These are phyloP conservation scores for Dastarcus helophoroides DNA, from an alignment of 2,888 invertebrate genomes.

Conservation along the genomic window DNA sequence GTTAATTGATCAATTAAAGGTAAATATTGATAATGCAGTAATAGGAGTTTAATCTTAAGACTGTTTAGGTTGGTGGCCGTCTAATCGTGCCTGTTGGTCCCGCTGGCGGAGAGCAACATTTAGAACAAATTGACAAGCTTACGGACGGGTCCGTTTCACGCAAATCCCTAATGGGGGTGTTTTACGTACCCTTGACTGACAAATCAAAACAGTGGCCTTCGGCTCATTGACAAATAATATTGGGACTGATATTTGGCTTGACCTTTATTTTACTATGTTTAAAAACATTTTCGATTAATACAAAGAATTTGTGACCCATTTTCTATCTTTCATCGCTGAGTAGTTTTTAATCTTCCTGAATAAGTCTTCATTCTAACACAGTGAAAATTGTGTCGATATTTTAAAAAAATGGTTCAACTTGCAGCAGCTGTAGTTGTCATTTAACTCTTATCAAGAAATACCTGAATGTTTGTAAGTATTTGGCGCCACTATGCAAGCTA, in stretches of 20 bases:
- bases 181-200: conserved; percentile 94
- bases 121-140: conserved; percentile 84
- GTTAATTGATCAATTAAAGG: conserved; percentile 76
- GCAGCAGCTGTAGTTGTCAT: too few species aligned
- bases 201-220: conserved; percentile 57
- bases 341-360: too few species aligned
- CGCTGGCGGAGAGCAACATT: conserved; percentile 72
- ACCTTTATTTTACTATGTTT: not conserved
- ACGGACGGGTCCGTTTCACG: conserved; percentile 63
- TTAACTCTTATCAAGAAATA: too few species aligned
- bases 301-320: too few species aligned
- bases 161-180: conserved; percentile 83
- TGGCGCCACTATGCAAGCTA: too few species aligned
- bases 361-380: too few species aligned
- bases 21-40: conserved; percentile 12
- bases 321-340: too few species aligned
- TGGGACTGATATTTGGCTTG: conserved; percentile 9
- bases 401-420: too few species aligned
- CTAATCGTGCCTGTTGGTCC: conserved; percentile 86
- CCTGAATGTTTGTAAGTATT: too few species aligned
- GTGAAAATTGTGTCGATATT: too few species aligned
- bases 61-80: conserved; percentile 62
- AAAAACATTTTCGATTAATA: too few species aligned
- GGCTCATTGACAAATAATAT: conserved; percentile 30
- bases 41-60: conserved; percentile 2